A percentile compares a stretch with the other conserved stretches of the same genome.
These are phyloP conservation scores for Novumbra hubbsi DNA, from an alignment of 2,797 vertebrate species.

Conservation along the genomic window DNA sequence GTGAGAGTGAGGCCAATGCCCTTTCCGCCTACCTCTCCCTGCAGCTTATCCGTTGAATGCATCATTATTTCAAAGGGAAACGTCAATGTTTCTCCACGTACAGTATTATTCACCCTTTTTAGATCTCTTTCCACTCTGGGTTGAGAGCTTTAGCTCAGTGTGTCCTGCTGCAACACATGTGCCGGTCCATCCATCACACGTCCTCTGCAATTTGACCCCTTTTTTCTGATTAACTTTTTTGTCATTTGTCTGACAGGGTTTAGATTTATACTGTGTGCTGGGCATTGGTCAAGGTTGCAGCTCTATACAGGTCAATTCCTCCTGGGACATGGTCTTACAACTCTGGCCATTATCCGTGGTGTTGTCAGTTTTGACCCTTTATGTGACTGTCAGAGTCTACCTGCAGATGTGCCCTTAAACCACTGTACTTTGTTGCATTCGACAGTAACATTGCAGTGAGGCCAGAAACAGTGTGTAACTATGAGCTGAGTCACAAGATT, in stretches of 20 bases:
- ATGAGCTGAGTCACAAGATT: slow-evolving; percentile 28
- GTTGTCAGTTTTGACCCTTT: slow-evolving; percentile 44
- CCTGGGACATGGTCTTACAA: slow-evolving; percentile 58
- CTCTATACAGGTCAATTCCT: slow-evolving; percentile 44
- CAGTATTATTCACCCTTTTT: neutral
- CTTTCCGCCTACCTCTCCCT: slow-evolving; percentile 35
- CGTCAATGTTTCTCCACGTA: slow-evolving; percentile 10
- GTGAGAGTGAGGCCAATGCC: slow-evolving; percentile 30
- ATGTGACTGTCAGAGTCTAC: slow-evolving; percentile 50
- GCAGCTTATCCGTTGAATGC: slow-evolving; percentile 38
- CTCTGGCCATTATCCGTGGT: slow-evolving; percentile 46
- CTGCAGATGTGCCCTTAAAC: slow-evolving; percentile 58
- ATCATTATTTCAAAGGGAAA: slow-evolving; percentile 40
- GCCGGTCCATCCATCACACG: slow-evolving; percentile 47
- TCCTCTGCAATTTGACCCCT: slow-evolving; percentile 50
- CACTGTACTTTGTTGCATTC: slow-evolving; percentile 54
- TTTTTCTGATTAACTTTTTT: slow-evolving; percentile 64
- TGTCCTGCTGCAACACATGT: slow-evolving; percentile 34
- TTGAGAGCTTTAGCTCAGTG: slow-evolving; percentile 20
- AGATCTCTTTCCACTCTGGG: slow-evolving; percentile 22
- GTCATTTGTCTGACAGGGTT: slow-evolving; percentile 55
- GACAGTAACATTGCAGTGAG: slow-evolving; percentile 49
- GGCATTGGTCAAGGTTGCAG: slow-evolving; percentile 49
- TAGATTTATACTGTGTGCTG: slow-evolving; percentile 34
- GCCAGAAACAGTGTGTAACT: slow-evolving; percentile 38